These are phyloP conservation scores for Luffia ferchaultella DNA, from an alignment of 2,888 invertebrate genomes.

Conservation along the genomic window DNA sequence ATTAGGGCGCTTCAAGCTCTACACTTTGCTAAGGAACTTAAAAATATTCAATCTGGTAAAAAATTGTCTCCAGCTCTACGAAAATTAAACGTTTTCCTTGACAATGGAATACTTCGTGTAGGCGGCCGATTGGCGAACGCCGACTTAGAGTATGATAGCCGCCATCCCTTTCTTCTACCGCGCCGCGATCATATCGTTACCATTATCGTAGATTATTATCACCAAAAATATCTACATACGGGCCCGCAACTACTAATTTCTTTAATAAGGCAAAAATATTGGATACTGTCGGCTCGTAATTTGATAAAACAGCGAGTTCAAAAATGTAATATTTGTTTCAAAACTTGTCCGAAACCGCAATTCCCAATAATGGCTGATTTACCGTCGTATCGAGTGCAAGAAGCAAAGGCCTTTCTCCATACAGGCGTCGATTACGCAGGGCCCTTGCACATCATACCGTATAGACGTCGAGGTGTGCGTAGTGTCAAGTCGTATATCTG, in stretches of 20 bases:
- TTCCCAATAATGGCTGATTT: constrained; percentile 9
- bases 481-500: not conserved
- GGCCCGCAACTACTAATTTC: constrained; percentile 2
- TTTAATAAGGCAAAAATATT: constrained; percentile 5
- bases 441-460: constrained; percentile 7
- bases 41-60: not conserved
- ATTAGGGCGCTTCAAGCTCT: not conserved
- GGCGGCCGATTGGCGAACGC: not conserved
- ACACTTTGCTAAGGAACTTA: not conserved
- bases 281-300: constrained; percentile 3
- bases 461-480: constrained; percentile 2
- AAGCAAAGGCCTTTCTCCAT: constrained; percentile 7
- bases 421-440: constrained; percentile 4
- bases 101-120: not conserved
- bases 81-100: not conserved
- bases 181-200: not conserved
- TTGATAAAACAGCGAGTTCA: not conserved
- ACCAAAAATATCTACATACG: not conserved
- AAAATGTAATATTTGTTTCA: constrained; percentile 7
- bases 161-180: not conserved
- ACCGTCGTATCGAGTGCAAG: constrained; percentile 6
- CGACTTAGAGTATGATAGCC: not conserved
- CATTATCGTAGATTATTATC: not conserved
- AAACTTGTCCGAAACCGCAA: constrained; percentile 2
- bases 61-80: not conserved